Base-by-base conservation (phyloP, 1,140 invertebrate species). In the Telenomus remus region DNA sequence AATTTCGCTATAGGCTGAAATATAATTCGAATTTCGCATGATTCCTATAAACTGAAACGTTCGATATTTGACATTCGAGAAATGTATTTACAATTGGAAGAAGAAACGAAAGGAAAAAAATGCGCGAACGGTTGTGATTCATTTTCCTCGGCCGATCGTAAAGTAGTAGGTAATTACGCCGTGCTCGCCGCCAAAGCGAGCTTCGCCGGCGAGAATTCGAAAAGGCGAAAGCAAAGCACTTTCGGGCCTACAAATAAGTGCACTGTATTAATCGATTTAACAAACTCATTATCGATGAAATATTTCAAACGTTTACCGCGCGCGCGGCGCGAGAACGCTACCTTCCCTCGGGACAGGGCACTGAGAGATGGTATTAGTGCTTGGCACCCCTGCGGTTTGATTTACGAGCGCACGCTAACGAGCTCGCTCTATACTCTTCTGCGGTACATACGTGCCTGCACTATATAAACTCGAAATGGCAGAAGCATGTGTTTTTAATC, bases 211-310 rank as follows among this genome's bases (percentile, higher is more conserved):
- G 53, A 39, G 53, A 55, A 68, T 66, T 66, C 56, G 48, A 63
- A 77, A 68, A 61, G 74, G 65, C 68, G 63, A 72, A 72, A 69
- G 63, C 68, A 60, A 72, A 65, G 63, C 55, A 64, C 75, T 68
- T 68, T 63, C 49, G 49, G 59, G 49, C 56, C 50, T 50, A 14
- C 59, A 75, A 75, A 63, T 73, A 69, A 66, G 55, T 63, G 48
- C 59, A 48, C 54, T 63, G 82, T 84, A 82, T 86, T 86, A 85
- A 86, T 86, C 84, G 84, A 85, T 85, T 86, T 86, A 86, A 86
- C 85, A 84, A 86, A 85, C 85, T 86, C 84, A 85, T 86, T 86
- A 86, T 85, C 84, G 84, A 84, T 85, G 84, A 86, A 83, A 86
- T 86, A 86, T 84, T 82, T 79, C 80, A 80, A 84, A 79, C 83